Conservation (phyloP, 2,113 vertebrate species). For the Tetrax tetrax region DNA sequence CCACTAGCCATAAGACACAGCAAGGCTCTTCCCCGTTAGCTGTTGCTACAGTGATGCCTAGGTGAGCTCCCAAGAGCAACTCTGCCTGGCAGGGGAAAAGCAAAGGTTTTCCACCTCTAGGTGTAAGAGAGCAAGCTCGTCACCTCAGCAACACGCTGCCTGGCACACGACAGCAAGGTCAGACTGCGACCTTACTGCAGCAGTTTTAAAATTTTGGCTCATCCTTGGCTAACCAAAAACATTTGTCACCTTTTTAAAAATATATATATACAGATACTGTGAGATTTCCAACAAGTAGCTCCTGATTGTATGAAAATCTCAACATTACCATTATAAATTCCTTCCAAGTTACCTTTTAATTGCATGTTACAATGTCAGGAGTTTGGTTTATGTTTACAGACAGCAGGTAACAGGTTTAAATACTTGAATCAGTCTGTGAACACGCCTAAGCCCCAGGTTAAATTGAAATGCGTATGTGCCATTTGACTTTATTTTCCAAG, state of each 20-base stretch:
- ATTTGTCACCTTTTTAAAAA: rapidly evolving
- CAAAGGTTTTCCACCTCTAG: not conserved
- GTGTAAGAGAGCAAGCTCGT: not conserved
- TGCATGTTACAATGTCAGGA: not conserved
- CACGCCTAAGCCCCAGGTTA: not conserved
- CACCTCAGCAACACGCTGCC: not conserved
- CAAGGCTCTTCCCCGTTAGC: rapidly evolving
- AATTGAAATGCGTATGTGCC: not conserved
- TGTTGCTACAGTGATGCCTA: rapidly evolving
- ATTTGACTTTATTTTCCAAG: not conserved
- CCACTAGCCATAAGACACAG: not conserved
- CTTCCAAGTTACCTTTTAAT: not conserved
- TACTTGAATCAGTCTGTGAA: not conserved
- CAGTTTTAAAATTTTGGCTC: not conserved
- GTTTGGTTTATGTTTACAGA: not conserved
- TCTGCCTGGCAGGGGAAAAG: not conserved
- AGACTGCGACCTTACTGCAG: not conserved
- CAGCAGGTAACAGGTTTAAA: not conserved
- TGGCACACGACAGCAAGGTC: rapidly evolving
- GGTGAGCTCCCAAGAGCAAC: not conserved
- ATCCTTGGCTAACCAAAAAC: not conserved
- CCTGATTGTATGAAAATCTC: not conserved
- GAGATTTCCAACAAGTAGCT: not conserved
- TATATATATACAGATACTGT: rapidly evolving
- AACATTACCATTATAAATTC: not conserved